Conservation (phyloP, 2,113 vertebrate species). For the Ornithorhynchus anatinus region DNA sequence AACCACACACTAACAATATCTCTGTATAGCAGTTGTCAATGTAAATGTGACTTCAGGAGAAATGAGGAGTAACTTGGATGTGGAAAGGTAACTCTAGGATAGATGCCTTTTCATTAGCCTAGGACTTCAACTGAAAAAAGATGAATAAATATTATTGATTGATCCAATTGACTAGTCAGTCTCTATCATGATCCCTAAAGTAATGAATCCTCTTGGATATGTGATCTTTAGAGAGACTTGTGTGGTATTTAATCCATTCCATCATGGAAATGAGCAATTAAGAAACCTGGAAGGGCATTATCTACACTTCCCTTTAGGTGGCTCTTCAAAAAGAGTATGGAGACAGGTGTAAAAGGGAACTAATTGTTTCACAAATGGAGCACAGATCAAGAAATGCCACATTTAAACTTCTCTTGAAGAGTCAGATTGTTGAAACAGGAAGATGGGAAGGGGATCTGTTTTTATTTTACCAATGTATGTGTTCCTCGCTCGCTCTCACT, state of each 20-base stretch:
- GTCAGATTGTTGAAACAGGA: conserved; percentile 26
- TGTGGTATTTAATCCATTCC: conserved; percentile 46
- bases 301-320: conserved; percentile 22
- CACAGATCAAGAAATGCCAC: too few species aligned
- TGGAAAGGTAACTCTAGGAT: too few species aligned
- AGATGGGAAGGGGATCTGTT: neutral
- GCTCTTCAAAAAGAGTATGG: neutral
- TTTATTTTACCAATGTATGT: conserved; percentile 12
- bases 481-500: conserved; percentile 29
- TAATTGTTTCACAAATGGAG: too few species aligned
- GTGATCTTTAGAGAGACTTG: conserved; percentile 34
- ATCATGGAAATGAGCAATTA: conserved; percentile 41
- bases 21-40: too few species aligned
- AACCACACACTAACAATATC: too few species aligned
- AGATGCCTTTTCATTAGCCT: too few species aligned
- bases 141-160: too few species aligned
- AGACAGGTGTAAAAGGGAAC: conserved; percentile 11
- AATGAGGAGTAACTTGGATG: too few species aligned
- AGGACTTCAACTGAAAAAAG: too few species aligned
- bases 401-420: neutral
- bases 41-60: too few species aligned
- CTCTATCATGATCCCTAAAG: too few species aligned
- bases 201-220: conserved; percentile 20
- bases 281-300: conserved; percentile 22
- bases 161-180: too few species aligned